Evolutionary conservation across 1,140 invertebrate species (phyloP).

Genomic region (Babylonia areolata): DNA sequence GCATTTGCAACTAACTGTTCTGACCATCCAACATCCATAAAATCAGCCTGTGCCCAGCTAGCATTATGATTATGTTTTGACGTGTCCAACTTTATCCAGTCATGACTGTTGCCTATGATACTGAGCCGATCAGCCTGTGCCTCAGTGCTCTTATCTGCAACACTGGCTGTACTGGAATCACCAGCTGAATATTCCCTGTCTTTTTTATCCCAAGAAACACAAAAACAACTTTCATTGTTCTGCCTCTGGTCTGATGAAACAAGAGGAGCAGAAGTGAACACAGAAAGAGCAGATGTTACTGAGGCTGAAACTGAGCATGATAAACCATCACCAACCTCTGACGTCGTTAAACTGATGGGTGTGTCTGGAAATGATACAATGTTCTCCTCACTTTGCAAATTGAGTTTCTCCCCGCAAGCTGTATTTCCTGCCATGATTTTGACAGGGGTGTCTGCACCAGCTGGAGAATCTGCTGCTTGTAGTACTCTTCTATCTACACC

Average conservation of each 20-base stretch:
- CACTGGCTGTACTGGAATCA: not conserved
- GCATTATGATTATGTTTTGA: not conserved
- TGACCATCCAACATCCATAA: not conserved
- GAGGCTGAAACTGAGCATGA: not conserved
- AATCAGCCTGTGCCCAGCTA: not conserved
- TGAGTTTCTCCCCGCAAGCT: too few relatives aligned
- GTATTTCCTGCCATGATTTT: too few relatives aligned
- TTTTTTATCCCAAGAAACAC: not conserved
- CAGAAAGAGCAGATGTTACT: not conserved
- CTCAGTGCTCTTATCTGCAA: not conserved
- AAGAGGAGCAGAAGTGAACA: not conserved
- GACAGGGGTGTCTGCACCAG: not conserved
- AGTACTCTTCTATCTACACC: not conserved
- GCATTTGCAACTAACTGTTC: not conserved
- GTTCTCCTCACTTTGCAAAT: not conserved
- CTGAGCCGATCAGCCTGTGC: not conserved
- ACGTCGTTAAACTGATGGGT: not conserved
- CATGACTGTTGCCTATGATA: too few relatives aligned
- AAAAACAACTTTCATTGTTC: not conserved
- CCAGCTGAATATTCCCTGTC: not conserved
- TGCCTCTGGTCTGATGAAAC: not conserved
- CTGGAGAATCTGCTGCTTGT: not conserved
- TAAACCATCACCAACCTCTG: not conserved
- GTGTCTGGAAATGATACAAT: not conserved
- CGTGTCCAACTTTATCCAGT: not conserved